Evolutionary conservation across 2,797 vertebrate species (phyloP).

Genomic region (Tokudaia muenninki): DNA sequence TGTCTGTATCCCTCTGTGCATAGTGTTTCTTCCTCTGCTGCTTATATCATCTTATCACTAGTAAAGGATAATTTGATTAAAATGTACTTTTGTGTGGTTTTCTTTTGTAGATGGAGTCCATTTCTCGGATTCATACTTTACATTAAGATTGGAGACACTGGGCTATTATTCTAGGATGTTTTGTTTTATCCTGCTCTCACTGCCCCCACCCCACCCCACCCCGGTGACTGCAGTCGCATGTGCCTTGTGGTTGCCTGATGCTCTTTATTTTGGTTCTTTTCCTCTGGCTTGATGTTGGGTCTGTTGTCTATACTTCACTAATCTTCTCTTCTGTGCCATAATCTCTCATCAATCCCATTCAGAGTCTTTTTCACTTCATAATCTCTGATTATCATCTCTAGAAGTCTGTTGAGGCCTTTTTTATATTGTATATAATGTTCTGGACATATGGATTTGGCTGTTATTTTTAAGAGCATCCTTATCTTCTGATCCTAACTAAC

Average conservation of each 20-base stretch:
- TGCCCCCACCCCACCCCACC: too few relatives aligned
- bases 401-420: background rate
- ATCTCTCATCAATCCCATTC: background rate
- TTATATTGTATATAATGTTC: background rate
- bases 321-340: background rate
- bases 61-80: background rate
- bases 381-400: slow-evolving; percentile 16
- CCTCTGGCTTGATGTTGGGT: background rate
- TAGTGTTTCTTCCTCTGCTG: background rate
- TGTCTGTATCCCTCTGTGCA: background rate
- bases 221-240: background rate
- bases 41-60: background rate
- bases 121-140: background rate
- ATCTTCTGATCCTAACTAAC: background rate
- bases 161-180: background rate
- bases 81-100: background rate
- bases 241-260: background rate
- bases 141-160: background rate
- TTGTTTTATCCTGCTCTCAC: background rate
- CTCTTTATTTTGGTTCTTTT: background rate
- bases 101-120: background rate
- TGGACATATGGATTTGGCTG: background rate
- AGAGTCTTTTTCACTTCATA: slow-evolving; percentile 11
- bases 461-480: background rate
- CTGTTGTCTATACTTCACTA: background rate